phyloP scores from a whole-genome alignment of 2,888 invertebrate species.

The Timandra comae region DNA sequence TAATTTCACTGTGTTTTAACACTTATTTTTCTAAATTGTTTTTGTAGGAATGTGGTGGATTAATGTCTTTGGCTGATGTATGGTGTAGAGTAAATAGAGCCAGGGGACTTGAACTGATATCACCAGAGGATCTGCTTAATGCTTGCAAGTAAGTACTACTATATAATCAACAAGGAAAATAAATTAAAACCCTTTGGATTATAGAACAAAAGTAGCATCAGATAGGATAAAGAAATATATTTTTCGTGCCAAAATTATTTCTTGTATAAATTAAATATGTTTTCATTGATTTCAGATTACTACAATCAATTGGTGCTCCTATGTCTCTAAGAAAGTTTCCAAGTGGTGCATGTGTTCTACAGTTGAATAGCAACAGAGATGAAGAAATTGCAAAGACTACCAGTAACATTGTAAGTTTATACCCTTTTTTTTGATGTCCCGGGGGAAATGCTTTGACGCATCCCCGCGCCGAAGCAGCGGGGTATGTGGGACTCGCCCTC shows the following conservation, averaged over 20 bases:
- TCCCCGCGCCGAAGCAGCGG: no score
- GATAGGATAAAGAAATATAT: neutral
- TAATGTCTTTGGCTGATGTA: constrained; percentile 97
- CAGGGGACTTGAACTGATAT: constrained; percentile 94
- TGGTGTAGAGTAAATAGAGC: constrained; percentile 98
- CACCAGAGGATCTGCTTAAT: constrained; percentile 96
- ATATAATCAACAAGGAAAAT: no score
- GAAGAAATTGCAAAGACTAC: constrained; percentile 82
- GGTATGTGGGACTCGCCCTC: no score
- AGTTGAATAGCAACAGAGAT: constrained; percentile 85
- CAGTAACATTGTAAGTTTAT: constrained; percentile 76
- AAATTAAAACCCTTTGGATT: no score
- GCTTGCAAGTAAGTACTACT: constrained; percentile 83
- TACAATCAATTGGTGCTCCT: constrained; percentile 81
- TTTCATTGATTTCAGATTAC: constrained; percentile 49
- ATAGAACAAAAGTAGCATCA: no score
- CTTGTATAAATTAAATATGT: neutral
- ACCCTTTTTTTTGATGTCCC: no score
- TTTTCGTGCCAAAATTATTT: neutral
- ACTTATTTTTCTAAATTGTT: neutral
- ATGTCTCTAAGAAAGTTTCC: constrained; percentile 90
- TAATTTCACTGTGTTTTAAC: no score
- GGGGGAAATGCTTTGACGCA: no score
- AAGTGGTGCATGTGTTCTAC: constrained; percentile 96
- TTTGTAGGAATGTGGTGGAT: constrained; percentile 90